Evolutionary conservation across 2,888 invertebrate species (phyloP).

Genomic region (Fabriciana adippe): DNA sequence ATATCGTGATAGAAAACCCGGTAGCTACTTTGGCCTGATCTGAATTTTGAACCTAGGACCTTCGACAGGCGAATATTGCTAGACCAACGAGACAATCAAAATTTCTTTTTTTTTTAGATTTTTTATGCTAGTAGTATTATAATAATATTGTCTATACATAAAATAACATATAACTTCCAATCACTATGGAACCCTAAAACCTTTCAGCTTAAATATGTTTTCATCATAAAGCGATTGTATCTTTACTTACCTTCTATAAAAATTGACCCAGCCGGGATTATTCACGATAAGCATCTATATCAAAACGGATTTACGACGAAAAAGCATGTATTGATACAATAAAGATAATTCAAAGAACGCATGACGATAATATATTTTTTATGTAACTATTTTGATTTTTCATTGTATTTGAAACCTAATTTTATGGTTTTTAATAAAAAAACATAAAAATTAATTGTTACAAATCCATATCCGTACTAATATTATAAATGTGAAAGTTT

Average conservation of each 20-base stretch:
- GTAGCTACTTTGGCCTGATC: no score
- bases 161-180: constrained; percentile 8
- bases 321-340: constrained; percentile 39
- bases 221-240: constrained; percentile 53
- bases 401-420: constrained; percentile 1
- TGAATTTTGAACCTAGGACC: no score
- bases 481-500: no score
- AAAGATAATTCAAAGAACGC: constrained; percentile 33
- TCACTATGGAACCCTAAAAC: constrained; percentile 24
- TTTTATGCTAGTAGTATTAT: no score
- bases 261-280: constrained; percentile 46
- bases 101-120: no score
- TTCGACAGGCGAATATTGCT: no score
- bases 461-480: no score
- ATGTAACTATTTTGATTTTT: constrained; percentile 3
- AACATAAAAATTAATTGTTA: no score
- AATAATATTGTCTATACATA: neutral
- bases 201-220: constrained; percentile 11
- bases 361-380: constrained; percentile 20
- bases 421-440: constrained; percentile 3
- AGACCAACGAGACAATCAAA: no score
- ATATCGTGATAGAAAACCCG: no score
- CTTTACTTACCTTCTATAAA: constrained; percentile 48
- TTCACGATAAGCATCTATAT: constrained; percentile 43
- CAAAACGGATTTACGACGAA: constrained; percentile 48